Evolutionary conservation across 2,113 vertebrate genomes (phyloP), one percentile per base, ranked within the genome.

Genomic region (Irena cyanogastra): DNA sequence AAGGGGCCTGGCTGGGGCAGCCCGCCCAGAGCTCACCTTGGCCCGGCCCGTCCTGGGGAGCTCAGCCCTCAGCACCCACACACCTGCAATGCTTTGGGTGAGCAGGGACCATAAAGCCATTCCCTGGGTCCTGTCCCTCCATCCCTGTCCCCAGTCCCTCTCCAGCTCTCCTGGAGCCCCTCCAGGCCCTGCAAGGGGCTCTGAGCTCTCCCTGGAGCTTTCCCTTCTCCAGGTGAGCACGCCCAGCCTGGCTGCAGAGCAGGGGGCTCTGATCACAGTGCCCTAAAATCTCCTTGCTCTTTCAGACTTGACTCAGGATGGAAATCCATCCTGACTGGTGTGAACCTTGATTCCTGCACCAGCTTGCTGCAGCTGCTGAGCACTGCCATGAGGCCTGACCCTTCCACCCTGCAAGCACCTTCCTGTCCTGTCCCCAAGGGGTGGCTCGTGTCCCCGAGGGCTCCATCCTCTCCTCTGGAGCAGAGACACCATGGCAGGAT

Each of bases 401-500:
- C 47, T 39, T 71, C 53, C 39, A 20, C 8, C 13, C 26, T 35
- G 2, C 0, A 6, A 75, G 20, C 31, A 18, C 22, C 17, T 6
- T 30, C 56, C 23, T 39, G 1, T 10, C 21, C 1, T 27, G 39
- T 63, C 18, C 33, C 24, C 0, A 1, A 9, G 60, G 13, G 17
- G 18, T 28, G 4, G 9, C 15, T 12, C 2, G 0, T 13, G 21
- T 63, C 16, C 30, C 30, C 0, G 1, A 16, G 60, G 13, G 16
- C 37, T 82, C n/a, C 14, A 33, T 13, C 3, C 2, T 22, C 31
- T 65, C 17, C 27, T 35, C 44, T 1, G 3, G 49, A 49, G 63
- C 37, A 26, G 39, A 10, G 35, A 8, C 44, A 7, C 41, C 0
- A 0, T 30, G 56, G 39, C 60, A 54, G 45, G 31, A 18, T 0